Base-by-base conservation (phyloP, 2,113 vertebrate species). In the Chionomys nivalis region DNA sequence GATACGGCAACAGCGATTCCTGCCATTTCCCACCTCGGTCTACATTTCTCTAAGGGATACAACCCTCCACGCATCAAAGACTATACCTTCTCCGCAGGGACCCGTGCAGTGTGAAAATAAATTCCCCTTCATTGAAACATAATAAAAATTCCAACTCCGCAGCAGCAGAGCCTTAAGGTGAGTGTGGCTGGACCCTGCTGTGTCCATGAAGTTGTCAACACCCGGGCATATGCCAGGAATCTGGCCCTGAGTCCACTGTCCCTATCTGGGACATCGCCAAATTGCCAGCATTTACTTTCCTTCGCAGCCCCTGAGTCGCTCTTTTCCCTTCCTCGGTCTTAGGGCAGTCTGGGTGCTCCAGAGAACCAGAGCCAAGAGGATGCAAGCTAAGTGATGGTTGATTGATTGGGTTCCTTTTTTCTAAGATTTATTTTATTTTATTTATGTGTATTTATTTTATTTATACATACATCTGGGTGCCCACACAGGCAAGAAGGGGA, bases 1-100 rank as follows among this genome's bases (percentile, higher is more conserved):
- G 36, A 81, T 52, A 58, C 23, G 12, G 10, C 87, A 93, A 28
- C 28, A 90, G 28, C 4, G 31, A 58, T 36, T 4, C 13, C 55
- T 58, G 21, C 79, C 28, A 17, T 7, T 68, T 70, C 75, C 44
- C 4, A 55, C 12, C 10, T 55, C 5, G 3, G 21, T 90, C 63
- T 70, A 55, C 68, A 52, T 70, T 87, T 95, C 85, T 95, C 24
- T 28, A 89, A 93, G 42, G 36, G n/a, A 76, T 21, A 78, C n/a
- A 82, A 31, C 2, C 39, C 21, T 24, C 33, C 23, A 55, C 55
- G 12, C 44, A 68, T 36, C 36, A 78, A 52, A 55, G 76, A 61
- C 33, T 76, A 26, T 52, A 58, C n/a, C 61, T 31, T 19, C 33
- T 91, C 79, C 63, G 9, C 16, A 17, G 12, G 7, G 42, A 61